Conservation (phyloP, 2,113 vertebrate genomes). For the Aix galericulata region DNA sequence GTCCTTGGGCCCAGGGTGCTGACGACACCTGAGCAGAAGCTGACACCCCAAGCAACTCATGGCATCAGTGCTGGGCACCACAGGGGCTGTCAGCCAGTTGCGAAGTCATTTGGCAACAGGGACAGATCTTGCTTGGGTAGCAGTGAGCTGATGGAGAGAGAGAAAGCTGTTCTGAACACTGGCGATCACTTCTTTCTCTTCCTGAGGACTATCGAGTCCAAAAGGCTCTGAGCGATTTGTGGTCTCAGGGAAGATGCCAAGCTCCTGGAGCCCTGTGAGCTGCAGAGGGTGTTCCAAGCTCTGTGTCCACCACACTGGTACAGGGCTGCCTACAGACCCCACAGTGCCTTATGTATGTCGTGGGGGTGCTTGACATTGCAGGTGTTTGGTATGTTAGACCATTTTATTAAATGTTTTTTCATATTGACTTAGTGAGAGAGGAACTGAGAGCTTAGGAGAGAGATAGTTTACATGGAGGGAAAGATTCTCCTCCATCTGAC, state of each 20-base stretch:
- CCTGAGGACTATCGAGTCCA: background rate
- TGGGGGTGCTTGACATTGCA: accelerated
- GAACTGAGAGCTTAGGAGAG: background rate
- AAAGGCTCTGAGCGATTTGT: background rate
- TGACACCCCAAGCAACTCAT: accelerated
- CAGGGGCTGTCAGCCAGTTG: background rate
- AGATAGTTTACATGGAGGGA: background rate
- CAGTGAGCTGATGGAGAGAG: background rate
- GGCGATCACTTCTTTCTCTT: background rate
- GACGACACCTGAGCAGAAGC: background rate
- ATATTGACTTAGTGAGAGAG: background rate
- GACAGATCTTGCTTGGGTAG: background rate
- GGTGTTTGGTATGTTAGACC: too few species aligned
- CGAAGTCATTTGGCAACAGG: background rate
- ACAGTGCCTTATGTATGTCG: background rate
- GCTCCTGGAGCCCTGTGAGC: background rate
- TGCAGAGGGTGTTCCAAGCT: background rate
- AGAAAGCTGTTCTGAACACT: background rate
- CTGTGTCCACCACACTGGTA: background rate
- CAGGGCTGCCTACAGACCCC: background rate
- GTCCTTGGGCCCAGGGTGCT: background rate
- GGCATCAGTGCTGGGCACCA: background rate
- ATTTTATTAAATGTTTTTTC: background rate
- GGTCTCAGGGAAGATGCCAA: background rate
- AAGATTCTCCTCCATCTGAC: background rate